Evolutionary conservation across 2,797 vertebrate species (phyloP), one percentile per base, ranked within the genome.

Genomic region (Cheirogaleus major): DNA sequence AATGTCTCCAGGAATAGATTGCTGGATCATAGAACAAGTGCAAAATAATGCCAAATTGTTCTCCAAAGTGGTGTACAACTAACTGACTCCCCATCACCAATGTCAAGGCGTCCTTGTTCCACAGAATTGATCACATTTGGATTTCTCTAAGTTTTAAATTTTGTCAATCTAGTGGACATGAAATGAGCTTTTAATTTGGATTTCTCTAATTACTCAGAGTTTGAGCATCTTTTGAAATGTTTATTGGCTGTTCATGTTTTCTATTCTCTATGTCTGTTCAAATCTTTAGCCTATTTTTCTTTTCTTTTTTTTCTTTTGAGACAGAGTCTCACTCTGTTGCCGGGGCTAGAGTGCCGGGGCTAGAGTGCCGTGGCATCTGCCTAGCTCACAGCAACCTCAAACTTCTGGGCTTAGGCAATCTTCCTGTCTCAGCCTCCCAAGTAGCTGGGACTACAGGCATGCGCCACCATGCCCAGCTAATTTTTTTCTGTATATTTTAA

Each of bases 121-220:
- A 38, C 32, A 3, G 10, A 72, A 84, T 38, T 38, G 65, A 76
- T 86, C 70, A 45, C 20, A n/a, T 87, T 80, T 65, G 35, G 43
- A 93, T 89, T 94, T 70, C 65, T 72, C 59, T 48, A 38, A n/a
- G 69, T 82, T 82, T 85, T 59, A 83, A 63, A 32, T 93, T 76
- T 93, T 89, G 73, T 30, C 22, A 22, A 75, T 82, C 30, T 59
- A 38, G 17, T 43, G 17, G 57, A 59, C 72, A 73, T 5, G 43
- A 81, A 78, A 69, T 73, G 23, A 93, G 63, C 38, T 91, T 84
- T 82, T 88, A 73, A 78, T 89, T 78, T 91, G 73, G 61, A 48
- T 78, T 86, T 91, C 43, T 41, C 69, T 89, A 52, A 89, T 78
- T 85, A 75, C 81, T 89, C 48, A 94, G 67, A 85, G 30, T 15